Base-by-base conservation (phyloP, 2,797 vertebrate genomes). In the Sandelia bainsii region DNA sequence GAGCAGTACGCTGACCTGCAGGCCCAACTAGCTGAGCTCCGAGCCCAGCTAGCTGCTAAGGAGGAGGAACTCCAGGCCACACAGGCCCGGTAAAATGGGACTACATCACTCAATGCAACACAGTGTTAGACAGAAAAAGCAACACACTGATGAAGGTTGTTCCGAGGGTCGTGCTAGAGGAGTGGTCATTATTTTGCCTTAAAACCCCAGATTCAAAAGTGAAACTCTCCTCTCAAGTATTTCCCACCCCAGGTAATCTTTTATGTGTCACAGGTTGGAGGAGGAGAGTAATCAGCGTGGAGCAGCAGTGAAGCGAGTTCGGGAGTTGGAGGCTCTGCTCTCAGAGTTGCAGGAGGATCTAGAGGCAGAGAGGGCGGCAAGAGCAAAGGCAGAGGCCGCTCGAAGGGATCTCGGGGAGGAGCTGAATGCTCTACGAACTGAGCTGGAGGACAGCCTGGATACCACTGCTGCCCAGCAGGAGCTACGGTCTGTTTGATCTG, bases 391-490 rank as follows among this genome's bases (percentile, higher is more conserved):
- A 0, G 98, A 99, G 89, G 97, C 95, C 37, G 96, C 95, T 11
- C 97, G 97, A 29, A 92, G 97, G 63, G 98, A 98, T 79, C 82
- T 99, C 6, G 97, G 96, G 19, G 97, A 99, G 72, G 98, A 99
- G 78, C 84, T 99, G 40, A 96, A 99, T 8, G 96, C 97, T 7
- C 93, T 99, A 1, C 97, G 97, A 75, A 96, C 95, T 0, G 98
- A 99, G 69, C 93, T 99, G 83, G 98, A 99, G 86, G 98, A 99
- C 90, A 99, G 97, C 0, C 91, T 99, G 91, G 98, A 99, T 58
- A 97, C 96, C 53, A 99, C 97, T 0, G 97, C 98, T 1, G 96
- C 97, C 0, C 98, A 99, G 84, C 97, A 98, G 71, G 97, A 99
- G 62, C 95, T 98, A 63, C 93, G 97, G 97, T 99, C n/a, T 0